These are phyloP conservation scores for Promerops cafer DNA, from an alignment of 2,113 vertebrate genomes.

Conservation along the genomic window DNA sequence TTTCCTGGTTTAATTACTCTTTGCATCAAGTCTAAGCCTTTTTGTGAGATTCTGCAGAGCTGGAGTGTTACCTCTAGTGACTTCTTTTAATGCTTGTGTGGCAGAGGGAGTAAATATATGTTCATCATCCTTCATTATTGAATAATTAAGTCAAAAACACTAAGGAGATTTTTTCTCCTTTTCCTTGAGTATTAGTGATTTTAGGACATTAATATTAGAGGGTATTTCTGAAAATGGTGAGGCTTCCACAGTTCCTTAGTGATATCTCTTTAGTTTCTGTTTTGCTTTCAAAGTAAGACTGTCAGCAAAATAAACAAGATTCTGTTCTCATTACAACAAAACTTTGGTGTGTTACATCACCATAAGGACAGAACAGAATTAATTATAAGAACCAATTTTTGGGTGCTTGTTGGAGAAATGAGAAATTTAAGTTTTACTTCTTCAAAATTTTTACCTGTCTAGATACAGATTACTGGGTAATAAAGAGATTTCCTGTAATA, in stretches of 20 bases:
- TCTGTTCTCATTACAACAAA: background rate
- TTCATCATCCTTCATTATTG: background rate
- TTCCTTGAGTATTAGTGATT: background rate
- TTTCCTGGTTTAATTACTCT: background rate
- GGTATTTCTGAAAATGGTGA: background rate
- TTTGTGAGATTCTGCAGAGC: background rate
- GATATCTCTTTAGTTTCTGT: background rate
- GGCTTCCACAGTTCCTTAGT: background rate
- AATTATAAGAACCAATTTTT: background rate
- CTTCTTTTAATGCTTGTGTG: background rate
- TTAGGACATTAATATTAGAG: background rate
- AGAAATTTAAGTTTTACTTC: background rate
- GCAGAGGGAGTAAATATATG: background rate
- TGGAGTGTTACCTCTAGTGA: background rate
- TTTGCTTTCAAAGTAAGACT: background rate
- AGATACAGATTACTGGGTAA: conserved; percentile 22
- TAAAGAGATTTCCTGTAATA: background rate
- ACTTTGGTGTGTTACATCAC: background rate
- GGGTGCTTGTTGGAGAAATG: background rate
- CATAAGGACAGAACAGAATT: background rate
- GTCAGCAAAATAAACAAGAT: background rate
- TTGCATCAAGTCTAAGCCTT: background rate
- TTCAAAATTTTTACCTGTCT: background rate
- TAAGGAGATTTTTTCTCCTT: background rate
- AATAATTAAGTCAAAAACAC: background rate